Percentiles rank a stretch among this genome's conserved stretches.
Conservation (phyloP, 2,113 vertebrate genomes). For the Centrocercus urophasianus region DNA sequence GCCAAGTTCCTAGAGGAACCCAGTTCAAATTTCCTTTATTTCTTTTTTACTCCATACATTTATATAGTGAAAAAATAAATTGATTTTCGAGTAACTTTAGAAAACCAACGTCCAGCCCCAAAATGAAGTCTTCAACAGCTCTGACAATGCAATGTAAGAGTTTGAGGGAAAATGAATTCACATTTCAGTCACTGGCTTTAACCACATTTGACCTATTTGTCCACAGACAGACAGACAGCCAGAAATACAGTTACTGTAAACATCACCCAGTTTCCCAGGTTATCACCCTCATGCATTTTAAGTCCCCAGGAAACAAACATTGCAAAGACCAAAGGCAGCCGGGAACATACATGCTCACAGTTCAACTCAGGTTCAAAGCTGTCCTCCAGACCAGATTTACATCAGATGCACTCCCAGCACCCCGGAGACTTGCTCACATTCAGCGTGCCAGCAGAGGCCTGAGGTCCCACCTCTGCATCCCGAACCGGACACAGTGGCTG, state of each 20-base stretch:
- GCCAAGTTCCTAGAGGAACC: background rate
- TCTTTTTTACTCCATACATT: background rate
- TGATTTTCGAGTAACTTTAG: background rate
- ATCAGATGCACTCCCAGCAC: accelerated
- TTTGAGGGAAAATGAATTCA: background rate
- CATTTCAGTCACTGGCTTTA: background rate
- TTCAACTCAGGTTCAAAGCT: background rate
- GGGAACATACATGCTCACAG: background rate
- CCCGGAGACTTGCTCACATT: background rate
- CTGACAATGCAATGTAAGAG: background rate
- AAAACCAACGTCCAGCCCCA: background rate
- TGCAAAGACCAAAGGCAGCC: background rate
- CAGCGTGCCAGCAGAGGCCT: background rate
- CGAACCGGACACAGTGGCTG: accelerated
- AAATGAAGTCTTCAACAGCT: background rate
- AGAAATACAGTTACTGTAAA: accelerated
- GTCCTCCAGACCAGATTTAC: background rate
- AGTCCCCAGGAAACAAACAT: background rate
- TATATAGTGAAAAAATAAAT: background rate
- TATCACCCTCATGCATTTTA: background rate
- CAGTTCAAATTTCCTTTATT: background rate
- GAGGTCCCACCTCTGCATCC: background rate
- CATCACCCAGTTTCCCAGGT: background rate
- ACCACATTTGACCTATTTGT: background rate
- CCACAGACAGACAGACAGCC: background rate